Percentiles rank a stretch among this genome's conserved stretches.
phyloP scores from a whole-genome alignment of 2,888 invertebrate genomes.

The Salpingus planirostris region DNA sequence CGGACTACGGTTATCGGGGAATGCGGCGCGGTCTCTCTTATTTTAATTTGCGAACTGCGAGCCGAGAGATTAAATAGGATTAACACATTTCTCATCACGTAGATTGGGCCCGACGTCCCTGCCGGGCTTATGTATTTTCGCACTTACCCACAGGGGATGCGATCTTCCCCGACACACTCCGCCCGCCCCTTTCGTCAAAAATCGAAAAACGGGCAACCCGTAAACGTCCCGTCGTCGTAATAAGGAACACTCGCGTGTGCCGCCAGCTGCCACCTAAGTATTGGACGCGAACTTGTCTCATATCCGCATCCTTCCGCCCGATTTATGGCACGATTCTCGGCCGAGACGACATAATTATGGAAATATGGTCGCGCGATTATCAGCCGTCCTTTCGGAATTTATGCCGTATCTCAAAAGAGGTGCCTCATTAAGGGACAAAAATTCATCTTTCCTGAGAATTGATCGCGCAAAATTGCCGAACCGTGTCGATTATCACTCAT shows the following conservation, averaged over 20 bases:
- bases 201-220: constrained; percentile 10
- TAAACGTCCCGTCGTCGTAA: constrained; percentile 7
- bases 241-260: constrained; percentile 12
- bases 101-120: constrained; percentile 14
- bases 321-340: constrained; percentile 4
- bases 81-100: constrained; percentile 21
- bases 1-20: constrained; percentile 11
- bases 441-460: no score
- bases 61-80: constrained; percentile 22
- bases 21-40: constrained; percentile 18
- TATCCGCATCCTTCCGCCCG: neutral
- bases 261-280: constrained; percentile 14
- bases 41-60: constrained; percentile 20
- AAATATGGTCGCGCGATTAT: constrained; percentile 11
- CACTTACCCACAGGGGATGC: neutral
- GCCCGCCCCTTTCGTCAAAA: constrained; percentile 3
- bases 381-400: no score
- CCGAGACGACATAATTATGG: constrained; percentile 10
- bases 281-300: constrained; percentile 2
- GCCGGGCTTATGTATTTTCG: constrained; percentile 3
- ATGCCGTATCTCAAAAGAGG: no score
- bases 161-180: no score
- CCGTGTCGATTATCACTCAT: no score
- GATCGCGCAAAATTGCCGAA: no score
- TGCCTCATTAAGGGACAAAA: no score